Evolutionary conservation across 2,888 invertebrate genomes (phyloP).

Genomic region (Venusia cambrica): DNA sequence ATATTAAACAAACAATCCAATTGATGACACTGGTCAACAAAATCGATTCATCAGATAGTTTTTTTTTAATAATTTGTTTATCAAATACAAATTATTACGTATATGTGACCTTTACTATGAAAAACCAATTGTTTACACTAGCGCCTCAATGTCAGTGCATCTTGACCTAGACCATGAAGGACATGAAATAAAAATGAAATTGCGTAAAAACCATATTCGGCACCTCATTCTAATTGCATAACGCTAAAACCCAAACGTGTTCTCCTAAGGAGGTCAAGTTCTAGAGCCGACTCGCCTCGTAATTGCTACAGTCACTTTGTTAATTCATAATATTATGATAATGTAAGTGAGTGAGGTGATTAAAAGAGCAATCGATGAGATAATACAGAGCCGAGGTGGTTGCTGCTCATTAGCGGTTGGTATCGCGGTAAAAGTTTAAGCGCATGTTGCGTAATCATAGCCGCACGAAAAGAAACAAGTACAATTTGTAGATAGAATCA

Average conservation of each 20-base stretch:
- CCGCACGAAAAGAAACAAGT: conserved; percentile 14
- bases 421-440: conserved; percentile 27
- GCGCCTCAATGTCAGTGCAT: conserved; percentile 31
- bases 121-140: conserved; percentile 23
- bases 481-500: conserved; percentile 41
- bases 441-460: conserved; percentile 44
- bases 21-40: too few relatives aligned
- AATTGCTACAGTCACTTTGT: conserved; percentile 41
- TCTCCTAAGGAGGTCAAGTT: conserved; percentile 68
- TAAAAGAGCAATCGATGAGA: conserved; percentile 31
- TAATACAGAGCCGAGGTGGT: conserved; percentile 19
- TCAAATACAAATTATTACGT: too few relatives aligned
- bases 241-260: conserved; percentile 57
- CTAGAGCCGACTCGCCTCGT: conserved; percentile 49
- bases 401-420: conserved; percentile 21
- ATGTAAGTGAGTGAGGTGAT: conserved; percentile 33
- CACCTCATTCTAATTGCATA: conserved; percentile 53
- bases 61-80: too few relatives aligned
- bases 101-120: conserved; percentile 27
- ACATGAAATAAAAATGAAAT: conserved; percentile 36
- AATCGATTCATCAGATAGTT: too few relatives aligned
- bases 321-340: conserved; percentile 44
- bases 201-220: conserved; percentile 47
- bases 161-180: conserved; percentile 44
- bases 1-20: too few relatives aligned